Evolutionary conservation across 2,797 vertebrate genomes (phyloP).

Genomic region (Sphenopsis melanotis): DNA sequence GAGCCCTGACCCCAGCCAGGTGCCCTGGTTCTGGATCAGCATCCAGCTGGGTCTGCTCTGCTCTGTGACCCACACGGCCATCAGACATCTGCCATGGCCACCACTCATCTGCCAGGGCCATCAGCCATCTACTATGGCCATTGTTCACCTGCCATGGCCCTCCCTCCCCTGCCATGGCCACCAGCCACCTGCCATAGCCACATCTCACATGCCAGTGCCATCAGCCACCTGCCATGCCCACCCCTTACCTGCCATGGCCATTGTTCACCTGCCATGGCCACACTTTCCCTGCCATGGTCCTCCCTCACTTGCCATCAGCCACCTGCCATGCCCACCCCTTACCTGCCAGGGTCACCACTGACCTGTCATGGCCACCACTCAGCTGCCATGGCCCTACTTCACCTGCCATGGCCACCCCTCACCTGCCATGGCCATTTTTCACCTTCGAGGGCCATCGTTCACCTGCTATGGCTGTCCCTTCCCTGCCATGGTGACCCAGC

Average conservation of each 20-base stretch:
- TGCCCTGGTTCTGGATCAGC: neutral
- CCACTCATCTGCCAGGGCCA: neutral
- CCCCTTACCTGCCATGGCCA: too few relatives aligned
- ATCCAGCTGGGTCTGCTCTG: neutral
- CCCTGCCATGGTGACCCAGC: neutral
- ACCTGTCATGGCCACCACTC: neutral
- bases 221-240: rapidly evolving
- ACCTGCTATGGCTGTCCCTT: rapidly evolving
- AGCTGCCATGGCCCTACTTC: rapidly evolving
- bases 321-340: neutral
- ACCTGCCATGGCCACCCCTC: rapidly evolving
- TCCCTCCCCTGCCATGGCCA: rapidly evolving
- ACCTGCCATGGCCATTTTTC: rapidly evolving
- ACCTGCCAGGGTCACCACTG: neutral
- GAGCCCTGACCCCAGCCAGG: neutral
- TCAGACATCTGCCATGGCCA: too few relatives aligned
- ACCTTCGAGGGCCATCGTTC: rapidly evolving
- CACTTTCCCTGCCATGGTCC: neutral
- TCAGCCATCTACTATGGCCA: rapidly evolving
- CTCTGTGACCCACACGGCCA: neutral
- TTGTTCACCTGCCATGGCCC: rapidly evolving
- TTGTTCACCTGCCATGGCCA: neutral
- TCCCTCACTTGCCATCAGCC: rapidly evolving
- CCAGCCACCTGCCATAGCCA: rapidly evolving
- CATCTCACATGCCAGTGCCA: rapidly evolving